phyloP scores from a whole-genome alignment of 1,140 invertebrate genomes.

The Linepithema humile region DNA sequence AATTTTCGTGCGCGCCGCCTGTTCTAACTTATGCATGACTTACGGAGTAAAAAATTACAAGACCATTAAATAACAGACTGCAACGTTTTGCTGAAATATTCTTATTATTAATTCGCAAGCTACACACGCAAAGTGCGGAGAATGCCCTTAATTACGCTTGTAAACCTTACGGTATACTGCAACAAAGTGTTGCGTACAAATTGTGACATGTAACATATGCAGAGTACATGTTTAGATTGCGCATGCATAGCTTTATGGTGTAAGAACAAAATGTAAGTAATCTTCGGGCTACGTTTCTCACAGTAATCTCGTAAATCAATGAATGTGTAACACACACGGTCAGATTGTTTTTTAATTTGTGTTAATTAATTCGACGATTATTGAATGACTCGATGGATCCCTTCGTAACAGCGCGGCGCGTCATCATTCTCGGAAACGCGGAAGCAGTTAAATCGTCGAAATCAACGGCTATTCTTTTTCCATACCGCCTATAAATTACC shows the following conservation, averaged over 20 bases:
- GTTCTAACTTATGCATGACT: background rate
- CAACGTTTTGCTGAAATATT: background rate
- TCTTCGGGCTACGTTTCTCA: background rate
- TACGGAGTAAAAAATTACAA: slow-evolving; percentile 1
- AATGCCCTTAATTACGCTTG: background rate
- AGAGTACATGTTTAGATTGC: background rate
- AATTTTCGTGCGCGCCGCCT: background rate
- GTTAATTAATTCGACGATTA: slow-evolving; percentile 7
- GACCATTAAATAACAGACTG: background rate
- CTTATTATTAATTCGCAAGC: slow-evolving; percentile 17
- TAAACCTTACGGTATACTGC: background rate
- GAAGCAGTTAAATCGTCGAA: slow-evolving; percentile 30
- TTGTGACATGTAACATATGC: background rate
- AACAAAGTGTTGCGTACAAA: background rate
- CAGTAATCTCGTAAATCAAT: slow-evolving; percentile 3
- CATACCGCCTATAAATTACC: slow-evolving; percentile 27
- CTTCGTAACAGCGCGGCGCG: slow-evolving; percentile 1
- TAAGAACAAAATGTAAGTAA: background rate
- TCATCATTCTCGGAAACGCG: slow-evolving; percentile 44
- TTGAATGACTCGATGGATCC: slow-evolving; percentile 27
- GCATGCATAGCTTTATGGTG: background rate
- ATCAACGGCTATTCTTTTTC: slow-evolving; percentile 1
- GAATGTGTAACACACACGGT: slow-evolving; percentile 1
- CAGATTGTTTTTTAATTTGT: background rate
- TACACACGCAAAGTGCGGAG: background rate